These are phyloP conservation scores for Ptiloglossa arizonensis DNA, from an alignment of 1,140 invertebrate species.

Conservation along the genomic window DNA sequence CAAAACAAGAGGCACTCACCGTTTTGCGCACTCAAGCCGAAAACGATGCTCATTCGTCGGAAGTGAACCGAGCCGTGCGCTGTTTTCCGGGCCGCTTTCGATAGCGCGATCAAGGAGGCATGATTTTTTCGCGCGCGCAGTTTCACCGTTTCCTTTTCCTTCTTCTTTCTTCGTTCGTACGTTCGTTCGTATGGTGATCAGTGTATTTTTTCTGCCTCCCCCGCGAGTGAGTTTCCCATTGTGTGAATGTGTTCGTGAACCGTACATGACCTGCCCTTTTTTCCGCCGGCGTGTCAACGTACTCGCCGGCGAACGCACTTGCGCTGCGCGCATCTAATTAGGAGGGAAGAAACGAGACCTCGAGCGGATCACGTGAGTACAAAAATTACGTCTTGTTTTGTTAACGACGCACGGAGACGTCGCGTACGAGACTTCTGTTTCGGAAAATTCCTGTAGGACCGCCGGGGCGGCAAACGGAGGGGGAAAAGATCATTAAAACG, in stretches of 20 bases:
- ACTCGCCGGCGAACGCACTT: background rate
- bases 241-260: background rate
- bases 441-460: background rate
- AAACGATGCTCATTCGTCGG: background rate
- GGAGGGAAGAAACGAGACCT: background rate
- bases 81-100: conserved; percentile 8
- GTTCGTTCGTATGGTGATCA: too few species aligned
- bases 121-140: background rate
- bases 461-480: too few species aligned
- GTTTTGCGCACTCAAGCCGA: background rate
- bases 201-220: too few species aligned
- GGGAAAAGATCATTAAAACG: background rate
- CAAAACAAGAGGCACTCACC: background rate
- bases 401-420: background rate
- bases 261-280: background rate
- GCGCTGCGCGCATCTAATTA: background rate
- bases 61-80: conserved; percentile 13
- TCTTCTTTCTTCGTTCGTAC: too few species aligned
- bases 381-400: background rate
- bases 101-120: conserved; percentile 7
- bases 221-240: background rate
- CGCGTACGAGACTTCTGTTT: background rate
- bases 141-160: background rate
- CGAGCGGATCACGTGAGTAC: conserved; percentile 17
- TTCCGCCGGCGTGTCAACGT: background rate